These are phyloP conservation scores for Machimus rusticus DNA, from an alignment of 2,888 invertebrate species.

Conservation along the genomic window DNA sequence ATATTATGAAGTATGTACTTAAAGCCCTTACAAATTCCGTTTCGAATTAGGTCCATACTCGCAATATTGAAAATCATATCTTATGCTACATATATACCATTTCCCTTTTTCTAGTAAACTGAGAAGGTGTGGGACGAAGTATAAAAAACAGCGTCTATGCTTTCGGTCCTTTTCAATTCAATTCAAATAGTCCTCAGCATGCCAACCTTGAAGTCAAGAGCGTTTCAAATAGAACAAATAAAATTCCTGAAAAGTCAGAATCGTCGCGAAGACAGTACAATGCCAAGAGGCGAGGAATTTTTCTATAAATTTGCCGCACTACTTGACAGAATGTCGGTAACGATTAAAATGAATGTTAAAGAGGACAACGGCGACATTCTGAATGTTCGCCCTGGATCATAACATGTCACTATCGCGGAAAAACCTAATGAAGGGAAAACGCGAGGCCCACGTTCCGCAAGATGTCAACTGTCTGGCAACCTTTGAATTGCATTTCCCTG, in stretches of 20 bases:
- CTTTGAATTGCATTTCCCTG: not conserved
- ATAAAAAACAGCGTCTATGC: not conserved
- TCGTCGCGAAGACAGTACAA: not conserved
- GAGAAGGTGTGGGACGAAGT: not conserved
- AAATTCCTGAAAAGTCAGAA: not conserved
- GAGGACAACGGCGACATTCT: not conserved
- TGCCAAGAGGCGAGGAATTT: not conserved
- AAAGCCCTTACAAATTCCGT: too few relatives aligned
- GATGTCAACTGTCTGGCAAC: not conserved
- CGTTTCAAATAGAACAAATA: not conserved
- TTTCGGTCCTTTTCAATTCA: not conserved
- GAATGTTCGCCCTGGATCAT: conserved; percentile 1
- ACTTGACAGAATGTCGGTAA: not conserved
- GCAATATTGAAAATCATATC: not conserved
- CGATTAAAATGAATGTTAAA: not conserved
- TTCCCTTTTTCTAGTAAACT: not conserved
- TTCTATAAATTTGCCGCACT: not conserved
- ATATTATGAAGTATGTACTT: too few relatives aligned
- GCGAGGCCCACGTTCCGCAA: conserved; percentile 4
- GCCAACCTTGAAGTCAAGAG: not conserved
- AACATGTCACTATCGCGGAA: conserved; percentile 22
- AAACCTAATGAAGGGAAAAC: conserved; percentile 18
- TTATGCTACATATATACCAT: not conserved
- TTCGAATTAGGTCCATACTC: too few relatives aligned
- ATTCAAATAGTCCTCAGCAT: not conserved